Conservation (phyloP, 2,888 invertebrate genomes). For the Fragum whitleyi region DNA sequence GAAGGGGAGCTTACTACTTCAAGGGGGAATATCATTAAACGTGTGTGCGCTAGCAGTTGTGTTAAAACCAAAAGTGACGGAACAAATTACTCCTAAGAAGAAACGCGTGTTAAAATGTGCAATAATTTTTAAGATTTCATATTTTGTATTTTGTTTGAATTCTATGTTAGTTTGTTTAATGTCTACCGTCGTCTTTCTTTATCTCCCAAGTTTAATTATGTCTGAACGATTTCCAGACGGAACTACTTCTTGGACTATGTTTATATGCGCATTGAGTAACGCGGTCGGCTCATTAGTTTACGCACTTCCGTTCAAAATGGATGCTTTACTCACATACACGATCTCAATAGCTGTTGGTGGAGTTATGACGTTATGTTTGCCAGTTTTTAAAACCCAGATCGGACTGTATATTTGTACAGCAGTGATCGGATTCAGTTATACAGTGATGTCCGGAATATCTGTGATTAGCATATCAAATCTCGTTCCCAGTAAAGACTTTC, state of each 20-base stretch:
- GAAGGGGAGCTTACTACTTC: conserved; percentile 8
- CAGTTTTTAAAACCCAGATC: conserved; percentile 1
- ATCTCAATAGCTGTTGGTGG: conserved; percentile 17
- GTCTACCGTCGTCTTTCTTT: conserved; percentile 4
- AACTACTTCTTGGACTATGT: conserved; percentile 15
- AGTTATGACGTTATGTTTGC: conserved; percentile 2
- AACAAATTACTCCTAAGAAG: not conserved
- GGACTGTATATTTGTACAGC: conserved; percentile 8
- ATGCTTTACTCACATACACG: conserved; percentile 20
- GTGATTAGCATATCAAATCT: conserved; percentile 14
- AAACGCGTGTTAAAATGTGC: conserved; percentile 5
- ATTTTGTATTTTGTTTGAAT: conserved; percentile 11
- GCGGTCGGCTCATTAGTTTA: conserved; percentile 18
- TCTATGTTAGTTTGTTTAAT: conserved; percentile 6
- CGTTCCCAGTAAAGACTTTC: conserved; percentile 14
- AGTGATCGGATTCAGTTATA: conserved; percentile 15
- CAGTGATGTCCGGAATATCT: conserved; percentile 9
- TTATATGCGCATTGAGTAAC: conserved; percentile 15
- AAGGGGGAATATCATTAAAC: conserved; percentile 22
- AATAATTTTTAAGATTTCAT: conserved; percentile 19
- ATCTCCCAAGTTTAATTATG: conserved; percentile 8
- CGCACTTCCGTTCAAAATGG: conserved; percentile 11
- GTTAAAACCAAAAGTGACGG: not conserved
- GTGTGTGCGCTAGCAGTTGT: conserved; percentile 17
- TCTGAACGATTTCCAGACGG: not conserved